Conservation (phyloP, 2,113 vertebrate species). For the Plecturocebus donacophilus region DNA sequence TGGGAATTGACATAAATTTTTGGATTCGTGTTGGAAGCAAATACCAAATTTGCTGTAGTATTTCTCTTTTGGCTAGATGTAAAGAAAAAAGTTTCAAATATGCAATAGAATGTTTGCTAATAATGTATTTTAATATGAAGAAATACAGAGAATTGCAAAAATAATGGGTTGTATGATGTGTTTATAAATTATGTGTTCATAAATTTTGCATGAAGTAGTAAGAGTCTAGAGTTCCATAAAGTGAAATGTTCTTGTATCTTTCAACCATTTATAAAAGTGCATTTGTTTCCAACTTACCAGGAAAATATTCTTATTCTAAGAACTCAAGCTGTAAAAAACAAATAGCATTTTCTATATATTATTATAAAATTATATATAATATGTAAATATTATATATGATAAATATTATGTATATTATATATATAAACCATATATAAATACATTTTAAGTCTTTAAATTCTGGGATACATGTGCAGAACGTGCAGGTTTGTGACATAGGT, state of each 20-base stretch:
- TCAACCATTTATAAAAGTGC: neutral
- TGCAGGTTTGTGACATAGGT: no score
- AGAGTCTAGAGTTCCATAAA: neutral
- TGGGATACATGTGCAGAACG: no score
- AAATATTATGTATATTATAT: no score
- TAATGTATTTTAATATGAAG: neutral
- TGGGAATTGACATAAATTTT: neutral
- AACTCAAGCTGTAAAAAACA: neutral
- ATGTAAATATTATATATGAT: no score
- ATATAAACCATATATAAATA: no score
- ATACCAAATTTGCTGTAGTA: neutral
- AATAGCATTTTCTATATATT: neutral
- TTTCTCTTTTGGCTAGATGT: neutral
- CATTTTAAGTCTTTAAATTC: no score
- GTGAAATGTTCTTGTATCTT: neutral
- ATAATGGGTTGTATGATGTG: neutral
- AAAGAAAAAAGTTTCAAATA: neutral
- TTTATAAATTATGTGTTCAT: neutral
- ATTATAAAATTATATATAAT: no score
- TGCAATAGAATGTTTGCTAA: neutral
- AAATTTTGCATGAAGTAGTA: neutral
- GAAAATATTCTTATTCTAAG: neutral
- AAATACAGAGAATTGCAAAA: neutral
- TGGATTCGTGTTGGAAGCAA: neutral
- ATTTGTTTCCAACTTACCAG: neutral